These are phyloP conservation scores for Andrena hattorfiana DNA, from an alignment of 2,888 invertebrate species.

Conservation along the genomic window DNA sequence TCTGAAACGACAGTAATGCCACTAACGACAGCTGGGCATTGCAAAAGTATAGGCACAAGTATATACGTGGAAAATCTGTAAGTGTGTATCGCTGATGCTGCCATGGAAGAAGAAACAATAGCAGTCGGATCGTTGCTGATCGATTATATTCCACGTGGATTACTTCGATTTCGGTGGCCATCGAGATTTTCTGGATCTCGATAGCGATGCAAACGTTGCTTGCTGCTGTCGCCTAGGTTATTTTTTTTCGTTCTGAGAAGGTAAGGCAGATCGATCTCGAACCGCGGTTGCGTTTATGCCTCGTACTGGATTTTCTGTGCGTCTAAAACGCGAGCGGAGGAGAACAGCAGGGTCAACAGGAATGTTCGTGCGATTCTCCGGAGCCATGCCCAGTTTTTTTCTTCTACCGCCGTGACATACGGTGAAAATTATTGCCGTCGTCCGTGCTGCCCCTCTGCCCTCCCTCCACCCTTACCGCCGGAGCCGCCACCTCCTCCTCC, in stretches of 20 bases:
- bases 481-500: neutral
- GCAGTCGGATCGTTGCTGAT: conserved; percentile 81
- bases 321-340: conserved; percentile 36
- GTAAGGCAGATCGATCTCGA: neutral
- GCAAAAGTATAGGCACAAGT: conserved; percentile 57
- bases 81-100: conserved; percentile 66
- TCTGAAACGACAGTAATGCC: conserved; percentile 73
- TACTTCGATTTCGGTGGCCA: conserved; percentile 33
- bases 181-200: conserved; percentile 22
- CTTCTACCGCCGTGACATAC: conserved; percentile 66
- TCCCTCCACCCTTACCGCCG: conserved; percentile 19
- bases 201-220: conserved; percentile 6
- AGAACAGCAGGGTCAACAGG: conserved; percentile 60
- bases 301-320: conserved; percentile 20
- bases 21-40: conserved; percentile 38
- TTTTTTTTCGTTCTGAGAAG: neutral
- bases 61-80: conserved; percentile 69
- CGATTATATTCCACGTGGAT: conserved; percentile 73
- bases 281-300: conserved; percentile 30
- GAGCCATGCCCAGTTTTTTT: conserved; percentile 64
- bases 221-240: too few species aligned
- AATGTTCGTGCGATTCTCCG: conserved; percentile 67
- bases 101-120: conserved; percentile 76
- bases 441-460: conserved; percentile 61
- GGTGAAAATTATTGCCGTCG: conserved; percentile 75